phyloP scores from a whole-genome alignment of 2,113 vertebrate species.

The Lethenteron reissneri region DNA sequence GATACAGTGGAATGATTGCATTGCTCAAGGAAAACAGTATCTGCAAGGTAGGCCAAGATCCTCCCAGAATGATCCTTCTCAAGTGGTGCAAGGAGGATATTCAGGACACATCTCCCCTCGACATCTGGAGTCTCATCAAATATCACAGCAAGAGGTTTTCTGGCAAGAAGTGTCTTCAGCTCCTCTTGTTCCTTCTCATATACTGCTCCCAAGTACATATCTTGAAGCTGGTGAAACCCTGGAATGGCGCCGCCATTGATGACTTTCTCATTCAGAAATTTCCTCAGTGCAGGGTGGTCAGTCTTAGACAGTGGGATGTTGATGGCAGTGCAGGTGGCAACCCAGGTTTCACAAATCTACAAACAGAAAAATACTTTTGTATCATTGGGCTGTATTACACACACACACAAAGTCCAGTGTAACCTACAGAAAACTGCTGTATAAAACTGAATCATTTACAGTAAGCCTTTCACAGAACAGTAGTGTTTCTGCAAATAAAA shows the following conservation, averaged over 20 bases:
- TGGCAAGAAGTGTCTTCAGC: too few relatives aligned
- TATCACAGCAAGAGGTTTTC: too few relatives aligned
- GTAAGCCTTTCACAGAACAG: too few relatives aligned
- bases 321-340: constrained; percentile 8
- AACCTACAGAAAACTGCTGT: too few relatives aligned
- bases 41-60: constrained; percentile 11
- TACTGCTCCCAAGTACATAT: constrained; percentile 8
- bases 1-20: constrained; percentile 9
- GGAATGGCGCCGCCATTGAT: constrained; percentile 11
- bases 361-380: too few relatives aligned
- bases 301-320: constrained; percentile 9
- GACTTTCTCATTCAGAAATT: constrained; percentile 6
- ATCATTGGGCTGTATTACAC: too few relatives aligned
- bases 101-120: too few relatives aligned
- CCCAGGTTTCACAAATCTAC: constrained; percentile 11
- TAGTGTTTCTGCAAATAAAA: too few relatives aligned
- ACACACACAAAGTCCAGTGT: too few relatives aligned
- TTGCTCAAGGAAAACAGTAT: constrained; percentile 10
- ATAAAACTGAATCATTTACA: too few relatives aligned
- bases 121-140: too few relatives aligned
- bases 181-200: background rate
- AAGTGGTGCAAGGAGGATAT: too few relatives aligned
- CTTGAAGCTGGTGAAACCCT: constrained; percentile 9
- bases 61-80: constrained; percentile 10
- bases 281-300: constrained; percentile 9